These are phyloP conservation scores for Onychomys torridus DNA, from an alignment of 2,797 vertebrate genomes.

Conservation along the genomic window DNA sequence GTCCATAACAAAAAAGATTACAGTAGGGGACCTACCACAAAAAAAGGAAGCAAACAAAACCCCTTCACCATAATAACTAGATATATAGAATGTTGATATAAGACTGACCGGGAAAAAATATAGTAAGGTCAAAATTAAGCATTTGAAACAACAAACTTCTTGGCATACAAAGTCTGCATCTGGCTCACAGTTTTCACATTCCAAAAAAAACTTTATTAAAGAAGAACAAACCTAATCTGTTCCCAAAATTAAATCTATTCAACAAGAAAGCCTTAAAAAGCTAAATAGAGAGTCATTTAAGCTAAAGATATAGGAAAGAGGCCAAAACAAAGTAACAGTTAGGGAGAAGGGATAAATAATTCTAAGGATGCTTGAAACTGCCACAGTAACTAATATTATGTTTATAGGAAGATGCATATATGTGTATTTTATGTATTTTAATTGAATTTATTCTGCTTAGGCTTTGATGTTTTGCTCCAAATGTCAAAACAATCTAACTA, in stretches of 20 bases:
- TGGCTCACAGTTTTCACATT: slow-evolving; percentile 29
- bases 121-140: neutral
- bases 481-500: neutral
- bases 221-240: neutral
- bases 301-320: neutral
- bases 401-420: neutral
- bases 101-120: neutral
- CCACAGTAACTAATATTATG: neutral
- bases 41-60: neutral
- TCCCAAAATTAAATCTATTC: slow-evolving; percentile 1
- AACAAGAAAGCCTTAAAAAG: neutral
- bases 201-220: slow-evolving; percentile 6
- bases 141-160: slow-evolving; percentile 3
- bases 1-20: neutral
- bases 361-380: neutral
- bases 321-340: neutral
- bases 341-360: neutral
- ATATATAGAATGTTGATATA: neutral
- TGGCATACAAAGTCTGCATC: neutral
- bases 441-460: neutral
- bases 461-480: neutral
- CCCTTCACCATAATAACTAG: neutral
- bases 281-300: neutral
- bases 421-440: neutral
- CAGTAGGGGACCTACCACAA: neutral